A percentile compares a stretch with the other conserved stretches of the same genome.
These are phyloP conservation scores for Larimichthys polyactis DNA, from an alignment of 2,113 vertebrate species.

Conservation along the genomic window DNA sequence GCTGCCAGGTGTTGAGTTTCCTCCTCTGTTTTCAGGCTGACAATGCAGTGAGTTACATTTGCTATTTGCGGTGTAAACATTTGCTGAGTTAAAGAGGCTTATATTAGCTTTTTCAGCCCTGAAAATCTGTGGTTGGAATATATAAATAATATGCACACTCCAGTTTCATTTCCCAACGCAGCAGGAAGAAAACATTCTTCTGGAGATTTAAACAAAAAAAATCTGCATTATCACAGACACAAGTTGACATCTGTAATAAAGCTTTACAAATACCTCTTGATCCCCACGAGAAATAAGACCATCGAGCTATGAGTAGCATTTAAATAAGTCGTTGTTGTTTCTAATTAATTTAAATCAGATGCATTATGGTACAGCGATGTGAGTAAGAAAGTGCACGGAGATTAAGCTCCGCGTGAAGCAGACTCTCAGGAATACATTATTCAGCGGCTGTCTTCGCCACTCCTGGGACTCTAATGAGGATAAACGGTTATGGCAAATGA, in stretches of 20 bases:
- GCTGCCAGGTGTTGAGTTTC: constrained; percentile 1
- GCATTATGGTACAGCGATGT: constrained; percentile 8
- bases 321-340: constrained; percentile 25
- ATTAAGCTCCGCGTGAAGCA: constrained; percentile 18
- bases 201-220: too few species aligned
- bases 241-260: neutral
- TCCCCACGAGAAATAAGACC: neutral
- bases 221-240: neutral
- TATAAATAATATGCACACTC: neutral
- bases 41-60: neutral
- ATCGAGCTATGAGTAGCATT: neutral
- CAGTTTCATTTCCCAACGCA: neutral
- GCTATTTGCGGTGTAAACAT: constrained; percentile 19
- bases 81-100: constrained; percentile 1
- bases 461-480: neutral
- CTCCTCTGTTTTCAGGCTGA: constrained; percentile 21
- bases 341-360: constrained; percentile 22
- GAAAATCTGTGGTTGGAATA: neutral
- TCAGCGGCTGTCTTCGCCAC: constrained; percentile 42
- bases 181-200: too few species aligned
- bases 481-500: too few species aligned
- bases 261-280: neutral
- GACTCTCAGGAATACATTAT: constrained; percentile 44
- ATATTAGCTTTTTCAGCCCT: neutral
- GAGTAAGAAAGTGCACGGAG: constrained; percentile 15